These are phyloP conservation scores for Parus major DNA, from an alignment of 2,113 vertebrate genomes.

Conservation along the genomic window DNA sequence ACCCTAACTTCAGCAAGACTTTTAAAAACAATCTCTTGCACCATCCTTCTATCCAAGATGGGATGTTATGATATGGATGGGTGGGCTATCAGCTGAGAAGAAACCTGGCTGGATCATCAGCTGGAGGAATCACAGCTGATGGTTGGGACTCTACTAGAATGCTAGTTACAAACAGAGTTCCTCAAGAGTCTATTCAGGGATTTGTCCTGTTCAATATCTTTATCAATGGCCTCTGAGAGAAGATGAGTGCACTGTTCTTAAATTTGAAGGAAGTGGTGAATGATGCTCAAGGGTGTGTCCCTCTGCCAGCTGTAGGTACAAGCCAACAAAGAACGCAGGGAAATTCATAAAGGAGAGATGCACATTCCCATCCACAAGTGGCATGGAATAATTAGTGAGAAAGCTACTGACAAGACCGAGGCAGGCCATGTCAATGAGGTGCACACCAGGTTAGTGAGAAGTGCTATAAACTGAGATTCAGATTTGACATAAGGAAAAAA, in stretches of 20 bases:
- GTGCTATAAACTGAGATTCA: neutral
- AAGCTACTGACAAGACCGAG: neutral
- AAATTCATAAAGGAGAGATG: neutral
- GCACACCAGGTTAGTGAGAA: rapidly evolving
- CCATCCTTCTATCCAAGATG: neutral
- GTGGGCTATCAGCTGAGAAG: neutral
- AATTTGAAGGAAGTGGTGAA: neutral
- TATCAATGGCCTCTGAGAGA: neutral
- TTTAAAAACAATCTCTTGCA: neutral
- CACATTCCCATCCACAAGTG: neutral
- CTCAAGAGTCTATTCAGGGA: neutral
- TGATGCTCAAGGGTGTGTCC: neutral
- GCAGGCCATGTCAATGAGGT: neutral
- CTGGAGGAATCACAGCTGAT: neutral
- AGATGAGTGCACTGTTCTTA: neutral
- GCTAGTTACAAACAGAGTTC: neutral
- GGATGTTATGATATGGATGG: rapidly evolving
- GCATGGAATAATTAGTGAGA: neutral
- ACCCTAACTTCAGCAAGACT: neutral
- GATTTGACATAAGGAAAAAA: neutral
- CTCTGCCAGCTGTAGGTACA: neutral
- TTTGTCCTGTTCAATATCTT: neutral
- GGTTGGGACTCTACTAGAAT: neutral
- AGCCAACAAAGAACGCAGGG: neutral
- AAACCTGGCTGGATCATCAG: neutral